These are phyloP conservation scores for Lasiommata megera DNA, from an alignment of 2,888 invertebrate species.

Conservation along the genomic window DNA sequence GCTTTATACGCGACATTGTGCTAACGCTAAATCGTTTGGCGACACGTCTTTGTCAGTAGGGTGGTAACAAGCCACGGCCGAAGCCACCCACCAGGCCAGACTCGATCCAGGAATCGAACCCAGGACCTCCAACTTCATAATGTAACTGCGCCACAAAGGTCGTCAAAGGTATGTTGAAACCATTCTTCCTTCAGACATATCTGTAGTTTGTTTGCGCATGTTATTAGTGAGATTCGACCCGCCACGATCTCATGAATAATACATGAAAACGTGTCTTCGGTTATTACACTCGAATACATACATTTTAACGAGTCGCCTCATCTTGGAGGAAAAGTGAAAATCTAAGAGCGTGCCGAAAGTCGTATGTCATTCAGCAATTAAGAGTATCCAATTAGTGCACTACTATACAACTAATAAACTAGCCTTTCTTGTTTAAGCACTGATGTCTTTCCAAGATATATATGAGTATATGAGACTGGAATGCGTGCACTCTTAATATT, in stretches of 20 bases:
- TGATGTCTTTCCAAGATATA: too few species aligned
- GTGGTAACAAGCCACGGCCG: too few species aligned
- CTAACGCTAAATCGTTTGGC: too few species aligned
- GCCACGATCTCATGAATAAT: slow-evolving; percentile 56
- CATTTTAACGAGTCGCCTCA: slow-evolving; percentile 45
- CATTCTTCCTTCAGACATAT: slow-evolving; percentile 1
- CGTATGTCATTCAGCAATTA: slow-evolving; percentile 22
- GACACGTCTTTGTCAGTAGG: too few species aligned
- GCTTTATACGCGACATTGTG: too few species aligned
- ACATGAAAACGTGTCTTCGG: slow-evolving; percentile 52
- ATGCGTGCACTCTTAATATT: too few species aligned
- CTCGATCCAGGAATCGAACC: too few species aligned
- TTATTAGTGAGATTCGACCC: slow-evolving; percentile 50
- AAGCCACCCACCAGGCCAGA: too few species aligned
- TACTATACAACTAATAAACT: neutral
- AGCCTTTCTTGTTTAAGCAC: neutral
- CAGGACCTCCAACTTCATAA: too few species aligned
- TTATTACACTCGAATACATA: slow-evolving; percentile 71
- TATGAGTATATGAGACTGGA: too few species aligned
- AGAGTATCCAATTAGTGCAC: slow-evolving; percentile 10
- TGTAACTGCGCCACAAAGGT: too few species aligned
- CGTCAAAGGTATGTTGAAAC: too few species aligned
- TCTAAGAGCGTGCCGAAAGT: slow-evolving; percentile 27
- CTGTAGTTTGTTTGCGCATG: slow-evolving; percentile 8
- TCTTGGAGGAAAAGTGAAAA: slow-evolving; percentile 46